These are phyloP conservation scores for Aphidoletes aphidimyza DNA, from an alignment of 2,888 invertebrate genomes.

Conservation along the genomic window DNA sequence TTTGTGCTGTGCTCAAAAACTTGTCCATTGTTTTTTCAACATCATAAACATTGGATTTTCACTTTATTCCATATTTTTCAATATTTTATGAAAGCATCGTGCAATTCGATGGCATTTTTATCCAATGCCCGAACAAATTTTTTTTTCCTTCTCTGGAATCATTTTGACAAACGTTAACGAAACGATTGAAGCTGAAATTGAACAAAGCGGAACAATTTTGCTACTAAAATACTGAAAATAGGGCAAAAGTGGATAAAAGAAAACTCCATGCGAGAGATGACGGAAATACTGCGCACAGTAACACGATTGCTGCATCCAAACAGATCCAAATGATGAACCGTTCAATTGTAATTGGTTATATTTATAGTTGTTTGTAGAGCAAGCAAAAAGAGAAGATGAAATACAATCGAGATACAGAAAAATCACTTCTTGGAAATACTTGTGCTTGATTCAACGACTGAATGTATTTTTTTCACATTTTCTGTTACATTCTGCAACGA, in stretches of 20 bases:
- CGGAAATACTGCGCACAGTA: not conserved
- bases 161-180: not conserved
- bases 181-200: constrained; percentile 14
- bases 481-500: too few relatives aligned
- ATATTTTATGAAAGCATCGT: constrained; percentile 12
- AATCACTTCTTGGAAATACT: too few relatives aligned
- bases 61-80: not conserved
- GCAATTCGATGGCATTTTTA: not conserved
- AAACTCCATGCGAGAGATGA: not conserved
- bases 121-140: too few relatives aligned
- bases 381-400: too few relatives aligned
- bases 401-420: too few relatives aligned
- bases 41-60: not conserved
- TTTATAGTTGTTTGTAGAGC: not conserved
- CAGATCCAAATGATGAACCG: not conserved
- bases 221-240: not conserved
- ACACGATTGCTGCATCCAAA: not conserved
- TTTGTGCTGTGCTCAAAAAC: not conserved
- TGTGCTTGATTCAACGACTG: too few relatives aligned
- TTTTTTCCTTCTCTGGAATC: not conserved
- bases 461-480: too few relatives aligned
- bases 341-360: constrained; percentile 24
- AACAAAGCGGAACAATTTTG: not conserved
- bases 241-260: not conserved
- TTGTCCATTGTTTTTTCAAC: not conserved